Conservation (phyloP, 2,888 invertebrate species). For the Nephrotoma flavescens region DNA sequence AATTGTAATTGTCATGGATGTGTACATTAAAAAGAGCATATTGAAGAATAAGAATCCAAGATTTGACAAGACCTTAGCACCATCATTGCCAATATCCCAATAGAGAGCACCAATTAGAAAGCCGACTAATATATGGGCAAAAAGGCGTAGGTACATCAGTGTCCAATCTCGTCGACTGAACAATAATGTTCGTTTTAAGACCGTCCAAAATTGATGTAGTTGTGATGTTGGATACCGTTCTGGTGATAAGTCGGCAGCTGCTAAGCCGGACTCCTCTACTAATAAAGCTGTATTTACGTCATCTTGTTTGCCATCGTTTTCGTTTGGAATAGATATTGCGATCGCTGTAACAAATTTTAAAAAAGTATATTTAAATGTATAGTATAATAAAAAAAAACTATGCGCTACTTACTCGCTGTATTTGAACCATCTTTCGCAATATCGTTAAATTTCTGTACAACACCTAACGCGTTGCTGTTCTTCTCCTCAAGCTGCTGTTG, state of each 20-base stretch:
- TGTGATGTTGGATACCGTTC: constrained; percentile 72
- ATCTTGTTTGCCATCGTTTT: constrained; percentile 43
- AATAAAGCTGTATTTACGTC: constrained; percentile 54
- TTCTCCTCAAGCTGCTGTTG: constrained; percentile 15
- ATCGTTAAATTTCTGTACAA: constrained; percentile 44
- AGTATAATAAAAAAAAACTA: background rate
- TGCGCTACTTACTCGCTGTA: background rate
- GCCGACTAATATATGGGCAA: constrained; percentile 87
- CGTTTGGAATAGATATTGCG: constrained; percentile 38
- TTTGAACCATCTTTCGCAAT: constrained; percentile 41
- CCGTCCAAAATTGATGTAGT: constrained; percentile 71
- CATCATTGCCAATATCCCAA: constrained; percentile 91
- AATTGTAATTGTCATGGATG: constrained; percentile 98
- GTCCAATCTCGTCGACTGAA: constrained; percentile 88
- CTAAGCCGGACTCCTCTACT: constrained; percentile 37
- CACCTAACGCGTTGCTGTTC: constrained; percentile 23
- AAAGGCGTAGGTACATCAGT: constrained; percentile 83
- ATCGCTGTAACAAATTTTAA: constrained; percentile 30
- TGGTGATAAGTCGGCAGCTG: constrained; percentile 36
- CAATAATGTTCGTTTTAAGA: constrained; percentile 67
- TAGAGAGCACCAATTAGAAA: constrained; percentile 89
- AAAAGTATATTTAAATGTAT: constrained; percentile 3
- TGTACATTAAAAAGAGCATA: constrained; percentile 97
- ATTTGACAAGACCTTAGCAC: constrained; percentile 89
- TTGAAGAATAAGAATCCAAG: constrained; percentile 96